These are phyloP conservation scores for Eurypyga helias DNA, from an alignment of 2,113 vertebrate species.

Conservation along the genomic window DNA sequence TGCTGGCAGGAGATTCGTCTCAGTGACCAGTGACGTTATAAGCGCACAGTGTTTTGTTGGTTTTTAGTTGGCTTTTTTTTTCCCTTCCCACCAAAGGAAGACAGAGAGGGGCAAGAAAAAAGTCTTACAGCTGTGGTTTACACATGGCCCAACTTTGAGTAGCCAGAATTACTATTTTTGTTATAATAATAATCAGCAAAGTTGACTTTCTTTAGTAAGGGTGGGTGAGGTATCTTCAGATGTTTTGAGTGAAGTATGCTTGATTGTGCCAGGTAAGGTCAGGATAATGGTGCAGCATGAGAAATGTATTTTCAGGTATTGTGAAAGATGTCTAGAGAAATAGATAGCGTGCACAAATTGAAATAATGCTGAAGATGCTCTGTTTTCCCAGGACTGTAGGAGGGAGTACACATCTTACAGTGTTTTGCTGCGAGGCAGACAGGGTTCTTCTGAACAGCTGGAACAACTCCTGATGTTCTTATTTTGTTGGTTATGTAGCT, in stretches of 20 bases:
- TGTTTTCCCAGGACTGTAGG: neutral
- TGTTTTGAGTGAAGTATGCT: neutral
- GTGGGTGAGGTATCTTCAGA: neutral
- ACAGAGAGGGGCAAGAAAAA: too few relatives aligned
- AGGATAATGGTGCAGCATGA: neutral
- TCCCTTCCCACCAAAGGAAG: too few relatives aligned
- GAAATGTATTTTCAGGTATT: neutral
- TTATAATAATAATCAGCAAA: neutral
- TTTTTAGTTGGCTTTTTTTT: too few relatives aligned
- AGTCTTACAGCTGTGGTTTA: neutral
- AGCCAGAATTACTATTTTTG: neutral
- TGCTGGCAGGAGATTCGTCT: neutral
- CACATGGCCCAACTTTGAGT: neutral
- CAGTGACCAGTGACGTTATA: neutral
- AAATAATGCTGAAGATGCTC: neutral
- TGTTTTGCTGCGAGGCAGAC: neutral
- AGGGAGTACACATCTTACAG: neutral
- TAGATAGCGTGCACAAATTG: rapidly evolving
- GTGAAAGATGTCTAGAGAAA: neutral
- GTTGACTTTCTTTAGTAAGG: neutral
- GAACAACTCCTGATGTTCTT: neutral
- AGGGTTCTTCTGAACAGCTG: neutral
- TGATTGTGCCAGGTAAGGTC: neutral
- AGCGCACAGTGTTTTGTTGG: rapidly evolving
- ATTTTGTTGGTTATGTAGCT: neutral